Base-by-base conservation (phyloP, 2,888 invertebrate species). In the Anthophora plumipes region DNA sequence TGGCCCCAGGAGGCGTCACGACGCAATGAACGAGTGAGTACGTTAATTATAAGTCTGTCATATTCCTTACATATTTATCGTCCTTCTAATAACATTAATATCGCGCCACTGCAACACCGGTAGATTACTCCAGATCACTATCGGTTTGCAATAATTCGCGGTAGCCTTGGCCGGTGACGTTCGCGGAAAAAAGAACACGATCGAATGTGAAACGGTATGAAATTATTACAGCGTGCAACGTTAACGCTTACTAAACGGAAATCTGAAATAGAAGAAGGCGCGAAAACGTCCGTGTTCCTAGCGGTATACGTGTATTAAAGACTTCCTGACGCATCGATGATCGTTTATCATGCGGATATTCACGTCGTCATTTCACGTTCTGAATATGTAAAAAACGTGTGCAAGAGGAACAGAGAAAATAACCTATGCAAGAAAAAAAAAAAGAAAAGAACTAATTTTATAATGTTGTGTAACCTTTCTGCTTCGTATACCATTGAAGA, bases 221-320 rank as follows among this genome's bases (percentile, higher is more conserved):
- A 71, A 57, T 63, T 31, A 57, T 50, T 31, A 31, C 50, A 1
- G 22, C 7, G 12, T 17, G 31, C 41, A 4, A 57, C 20, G 73
- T 57, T 57, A 67, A 67, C 50, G 73, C 8, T 68, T 67, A 59
- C 43, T 73, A 73, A 73, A 66, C 43, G 66, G 48, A 57, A 73
- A 73, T 14, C 14, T 0, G 52, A 37, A 41, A 31, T 12, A 41
- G 25, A 12, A 11, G 7, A 12, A 31, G 3, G n/a, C 20, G 59
- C 12, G 37, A 52, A 20, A 22, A 5, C 25, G 17, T n/a, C 39
- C 14, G 14, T 17, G n/a, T 12, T 14, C 46, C 39, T 70, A 61
- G 54, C 39, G 61, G 39, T 61, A 61, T 70, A 17, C 17, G 12
- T 54, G 41, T 46, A 46, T 69, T 69, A 52, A 60, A 54, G 55